Conservation (phyloP, 2,888 invertebrate genomes). For the Nasonia oneida region DNA sequence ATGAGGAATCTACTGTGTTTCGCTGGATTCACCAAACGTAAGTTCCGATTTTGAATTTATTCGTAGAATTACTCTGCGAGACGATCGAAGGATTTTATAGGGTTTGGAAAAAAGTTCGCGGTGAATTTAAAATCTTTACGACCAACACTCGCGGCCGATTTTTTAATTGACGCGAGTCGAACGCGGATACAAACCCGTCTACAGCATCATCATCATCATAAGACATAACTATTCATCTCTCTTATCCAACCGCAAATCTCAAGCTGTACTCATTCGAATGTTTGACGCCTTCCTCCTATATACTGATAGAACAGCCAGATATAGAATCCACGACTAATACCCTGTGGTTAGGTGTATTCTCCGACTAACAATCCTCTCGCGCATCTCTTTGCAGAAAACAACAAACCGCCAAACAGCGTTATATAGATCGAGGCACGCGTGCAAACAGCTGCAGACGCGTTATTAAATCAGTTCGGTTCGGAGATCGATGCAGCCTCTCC, state of each 20-base stretch:
- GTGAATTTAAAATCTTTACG: too few relatives aligned
- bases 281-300: not conserved
- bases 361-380: not conserved
- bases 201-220: too few relatives aligned
- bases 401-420: not conserved
- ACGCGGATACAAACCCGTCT: too few relatives aligned
- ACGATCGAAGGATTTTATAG: not conserved
- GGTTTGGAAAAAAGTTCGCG: too few relatives aligned
- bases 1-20: constrained; percentile 56
- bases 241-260: not conserved
- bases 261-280: not conserved
- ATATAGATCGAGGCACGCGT: not conserved
- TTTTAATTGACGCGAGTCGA: too few relatives aligned
- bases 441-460: not conserved
- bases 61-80: not conserved
- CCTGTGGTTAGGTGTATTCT: not conserved
- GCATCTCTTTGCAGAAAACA: not conserved
- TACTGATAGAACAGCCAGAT: not conserved
- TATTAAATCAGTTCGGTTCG: not conserved
- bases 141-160: too few relatives aligned
- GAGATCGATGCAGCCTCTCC: not conserved
- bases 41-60: constrained; percentile 15
- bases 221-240: not conserved
- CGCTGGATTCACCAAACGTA: constrained; percentile 38
- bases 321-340: not conserved